These are phyloP conservation scores for Platyura marginata DNA, from an alignment of 1,140 invertebrate species.

Conservation along the genomic window DNA sequence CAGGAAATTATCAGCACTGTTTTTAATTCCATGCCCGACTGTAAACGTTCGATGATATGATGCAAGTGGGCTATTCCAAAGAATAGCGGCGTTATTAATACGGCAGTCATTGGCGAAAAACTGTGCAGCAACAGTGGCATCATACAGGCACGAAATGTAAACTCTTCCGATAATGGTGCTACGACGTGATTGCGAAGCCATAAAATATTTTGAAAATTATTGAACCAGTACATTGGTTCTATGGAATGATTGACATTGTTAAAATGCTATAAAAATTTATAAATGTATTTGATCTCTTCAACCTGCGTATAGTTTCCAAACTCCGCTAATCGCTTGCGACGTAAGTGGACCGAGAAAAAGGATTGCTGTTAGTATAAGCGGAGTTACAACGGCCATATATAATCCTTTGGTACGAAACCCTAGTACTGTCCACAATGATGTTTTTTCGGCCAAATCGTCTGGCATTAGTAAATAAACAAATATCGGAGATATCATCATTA, in stretches of 20 bases:
- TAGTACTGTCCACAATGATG: slow-evolving; percentile 47
- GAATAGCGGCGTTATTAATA: slow-evolving; percentile 76
- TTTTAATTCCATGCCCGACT: slow-evolving; percentile 43
- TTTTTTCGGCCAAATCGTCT: slow-evolving; percentile 35
- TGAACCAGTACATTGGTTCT: slow-evolving; percentile 61
- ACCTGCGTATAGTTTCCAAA: slow-evolving; percentile 51
- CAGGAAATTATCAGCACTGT: slow-evolving; percentile 47
- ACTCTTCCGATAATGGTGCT: slow-evolving; percentile 86
- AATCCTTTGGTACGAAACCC: slow-evolving; percentile 58
- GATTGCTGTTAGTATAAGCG: slow-evolving; percentile 63
- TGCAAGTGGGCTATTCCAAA: slow-evolving; percentile 91
- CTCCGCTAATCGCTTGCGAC: slow-evolving; percentile 47
- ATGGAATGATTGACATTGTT: too few species aligned
- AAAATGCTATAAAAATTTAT: slow-evolving; percentile 6
- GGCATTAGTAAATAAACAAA: slow-evolving; percentile 51
- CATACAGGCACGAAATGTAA: slow-evolving; percentile 89
- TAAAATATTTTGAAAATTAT: slow-evolving; percentile 48
- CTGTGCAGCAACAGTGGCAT: slow-evolving; percentile 72
- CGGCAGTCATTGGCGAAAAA: slow-evolving; percentile 49
- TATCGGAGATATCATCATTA: slow-evolving; percentile 58
- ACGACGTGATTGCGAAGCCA: slow-evolving; percentile 82
- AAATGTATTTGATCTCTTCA: too few species aligned
- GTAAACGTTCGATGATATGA: slow-evolving; percentile 68
- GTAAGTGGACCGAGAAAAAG: slow-evolving; percentile 69
- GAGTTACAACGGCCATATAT: slow-evolving; percentile 49